A percentile compares a stretch with the other conserved stretches of the same genome.
phyloP scores from a whole-genome alignment of 1,140 invertebrate species.

The Heliconius congener region DNA sequence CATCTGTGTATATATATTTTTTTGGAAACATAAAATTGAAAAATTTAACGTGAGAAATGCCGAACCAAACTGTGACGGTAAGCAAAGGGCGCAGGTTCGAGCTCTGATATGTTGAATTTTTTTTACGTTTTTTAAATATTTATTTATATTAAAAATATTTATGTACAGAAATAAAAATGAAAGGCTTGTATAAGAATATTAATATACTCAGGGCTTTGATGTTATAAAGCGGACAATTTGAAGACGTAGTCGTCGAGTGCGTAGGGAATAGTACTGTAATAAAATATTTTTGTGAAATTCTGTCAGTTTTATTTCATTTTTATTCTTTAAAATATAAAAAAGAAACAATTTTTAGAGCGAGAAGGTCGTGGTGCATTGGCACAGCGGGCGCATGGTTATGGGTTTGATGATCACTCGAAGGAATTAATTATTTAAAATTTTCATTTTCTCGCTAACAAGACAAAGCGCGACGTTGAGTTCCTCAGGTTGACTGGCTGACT shows the following conservation, averaged over 20 bases:
- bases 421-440: not conserved
- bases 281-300: constrained; percentile 21
- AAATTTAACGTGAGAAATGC: too few species aligned
- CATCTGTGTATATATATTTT: too few species aligned
- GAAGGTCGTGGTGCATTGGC: not conserved
- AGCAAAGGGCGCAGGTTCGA: too few species aligned
- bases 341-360: not conserved
- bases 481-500: not conserved
- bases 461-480: not conserved
- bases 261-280: constrained; percentile 11
- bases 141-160: too few species aligned
- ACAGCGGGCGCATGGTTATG: not conserved
- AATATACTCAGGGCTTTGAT: not conserved
- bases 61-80: too few species aligned
- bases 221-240: not conserved
- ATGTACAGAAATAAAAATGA: too few species aligned
- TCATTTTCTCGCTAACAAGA: too few species aligned
- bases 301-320: constrained; percentile 8
- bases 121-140: too few species aligned
- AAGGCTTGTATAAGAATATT: not conserved
- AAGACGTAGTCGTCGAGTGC: constrained; percentile 18
- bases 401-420: not conserved
- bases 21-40: too few species aligned
- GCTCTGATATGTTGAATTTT: too few species aligned
- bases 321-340: not conserved